phyloP scores from a whole-genome alignment of 2,888 invertebrate species.

The Koerneria pararmatus region DNA sequence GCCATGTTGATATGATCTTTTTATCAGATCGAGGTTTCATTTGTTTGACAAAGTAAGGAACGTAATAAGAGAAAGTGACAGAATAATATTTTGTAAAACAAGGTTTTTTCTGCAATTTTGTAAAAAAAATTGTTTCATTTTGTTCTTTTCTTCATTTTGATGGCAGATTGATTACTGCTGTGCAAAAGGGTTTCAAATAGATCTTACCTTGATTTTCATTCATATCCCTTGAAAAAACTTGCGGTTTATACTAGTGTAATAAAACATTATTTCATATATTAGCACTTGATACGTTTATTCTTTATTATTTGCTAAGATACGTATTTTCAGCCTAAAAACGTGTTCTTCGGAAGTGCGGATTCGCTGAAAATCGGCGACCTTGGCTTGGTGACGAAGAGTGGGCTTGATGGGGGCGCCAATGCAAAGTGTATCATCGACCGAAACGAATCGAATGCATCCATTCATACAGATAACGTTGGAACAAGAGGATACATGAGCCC shows the following conservation, averaged over 20 bases:
- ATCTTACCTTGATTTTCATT: no score
- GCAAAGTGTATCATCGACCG: constrained; percentile 53
- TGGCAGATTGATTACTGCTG: no score
- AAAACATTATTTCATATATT: background rate
- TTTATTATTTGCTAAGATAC: background rate
- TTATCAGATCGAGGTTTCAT: no score
- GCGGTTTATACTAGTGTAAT: background rate
- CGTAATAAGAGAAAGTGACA: no score
- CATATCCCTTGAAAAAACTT: no score
- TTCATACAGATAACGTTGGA: constrained; percentile 69
- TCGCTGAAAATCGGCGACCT: constrained; percentile 94
- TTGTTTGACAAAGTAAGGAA: no score
- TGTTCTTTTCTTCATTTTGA: no score
- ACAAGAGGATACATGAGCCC: constrained; percentile 97
- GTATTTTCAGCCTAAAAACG: constrained; percentile 74
- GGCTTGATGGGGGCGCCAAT: constrained; percentile 21
- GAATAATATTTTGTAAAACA: no score
- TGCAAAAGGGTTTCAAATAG: no score
- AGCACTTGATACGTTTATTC: background rate
- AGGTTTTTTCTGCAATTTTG: no score
- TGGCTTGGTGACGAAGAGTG: constrained; percentile 77
- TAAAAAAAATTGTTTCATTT: no score
- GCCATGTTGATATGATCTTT: no score
- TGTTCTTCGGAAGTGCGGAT: constrained; percentile 86
- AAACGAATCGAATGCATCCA: constrained; percentile 18